phyloP scores from a whole-genome alignment of 2,888 invertebrate species.

The Danaus chrysippus region DNA sequence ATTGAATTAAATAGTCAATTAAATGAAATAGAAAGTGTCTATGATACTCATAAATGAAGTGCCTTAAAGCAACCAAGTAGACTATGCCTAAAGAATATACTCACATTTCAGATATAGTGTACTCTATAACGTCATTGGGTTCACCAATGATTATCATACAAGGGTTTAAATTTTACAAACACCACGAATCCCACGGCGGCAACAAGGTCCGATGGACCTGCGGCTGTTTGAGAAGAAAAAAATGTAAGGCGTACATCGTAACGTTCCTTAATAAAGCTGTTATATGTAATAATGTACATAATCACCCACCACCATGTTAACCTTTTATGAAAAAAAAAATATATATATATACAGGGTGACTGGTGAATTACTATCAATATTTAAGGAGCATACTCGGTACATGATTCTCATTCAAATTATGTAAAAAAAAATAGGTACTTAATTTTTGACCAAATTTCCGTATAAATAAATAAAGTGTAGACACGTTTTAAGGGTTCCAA shows the following conservation, averaged over 20 bases:
- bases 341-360: no score
- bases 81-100: not conserved
- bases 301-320: constrained; percentile 28
- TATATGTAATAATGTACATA: constrained; percentile 34
- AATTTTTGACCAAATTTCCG: no score
- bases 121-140: constrained; percentile 11
- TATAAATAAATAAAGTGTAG: no score
- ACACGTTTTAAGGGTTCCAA: no score
- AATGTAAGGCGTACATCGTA: constrained; percentile 39
- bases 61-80: no score
- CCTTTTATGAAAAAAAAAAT: not conserved
- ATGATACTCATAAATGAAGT: no score
- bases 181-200: constrained; percentile 2
- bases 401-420: no score
- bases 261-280: constrained; percentile 35
- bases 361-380: no score
- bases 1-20: no score
- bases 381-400: no score
- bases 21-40: no score
- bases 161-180: constrained; percentile 21
- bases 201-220: constrained; percentile 40
- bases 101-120: constrained; percentile 2
- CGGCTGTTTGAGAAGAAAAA: constrained; percentile 29
- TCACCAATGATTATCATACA: constrained; percentile 14
- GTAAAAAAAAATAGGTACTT: no score